Conservation (phyloP, 1,140 invertebrate species). For the Drosophila pseudoobscura region DNA sequence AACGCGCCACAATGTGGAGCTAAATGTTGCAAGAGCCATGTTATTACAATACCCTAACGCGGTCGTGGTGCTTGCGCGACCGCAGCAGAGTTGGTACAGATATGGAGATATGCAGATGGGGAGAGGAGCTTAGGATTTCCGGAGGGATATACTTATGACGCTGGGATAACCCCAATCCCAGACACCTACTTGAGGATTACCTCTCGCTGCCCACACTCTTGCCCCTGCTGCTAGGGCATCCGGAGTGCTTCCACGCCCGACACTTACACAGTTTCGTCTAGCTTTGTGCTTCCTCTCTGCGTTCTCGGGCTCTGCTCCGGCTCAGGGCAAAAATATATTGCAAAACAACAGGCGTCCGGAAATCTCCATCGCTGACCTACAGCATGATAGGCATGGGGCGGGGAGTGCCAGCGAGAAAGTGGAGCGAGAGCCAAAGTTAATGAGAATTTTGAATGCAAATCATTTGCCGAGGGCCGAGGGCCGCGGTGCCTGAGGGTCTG, state of each 20-base stretch:
- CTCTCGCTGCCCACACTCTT: no score
- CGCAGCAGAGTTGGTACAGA: no score
- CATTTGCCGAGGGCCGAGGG: constrained; percentile 33
- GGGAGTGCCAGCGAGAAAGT: neutral
- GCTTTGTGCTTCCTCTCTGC: no score
- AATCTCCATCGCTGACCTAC: constrained; percentile 13
- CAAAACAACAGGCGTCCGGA: constrained; percentile 40
- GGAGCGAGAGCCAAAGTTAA: constrained; percentile 16
- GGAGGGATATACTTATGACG: no score
- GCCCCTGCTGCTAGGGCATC: no score
- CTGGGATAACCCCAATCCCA: no score
- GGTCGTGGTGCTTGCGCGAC: neutral
- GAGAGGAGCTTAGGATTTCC: neutral
- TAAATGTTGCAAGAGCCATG: constrained; percentile 37
- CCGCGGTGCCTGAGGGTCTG: neutral
- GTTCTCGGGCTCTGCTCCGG: no score
- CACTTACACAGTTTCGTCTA: no score
- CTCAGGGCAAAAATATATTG: constrained; percentile 3
- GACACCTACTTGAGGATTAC: no score
- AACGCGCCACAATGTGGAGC: constrained; percentile 20
- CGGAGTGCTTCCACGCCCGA: no score
- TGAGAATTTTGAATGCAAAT: constrained; percentile 53
- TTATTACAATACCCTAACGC: constrained; percentile 23
- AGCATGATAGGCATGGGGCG: neutral
- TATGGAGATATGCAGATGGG: no score